phyloP scores from a whole-genome alignment of 2,113 vertebrate species.

The Isichthys henryi region DNA sequence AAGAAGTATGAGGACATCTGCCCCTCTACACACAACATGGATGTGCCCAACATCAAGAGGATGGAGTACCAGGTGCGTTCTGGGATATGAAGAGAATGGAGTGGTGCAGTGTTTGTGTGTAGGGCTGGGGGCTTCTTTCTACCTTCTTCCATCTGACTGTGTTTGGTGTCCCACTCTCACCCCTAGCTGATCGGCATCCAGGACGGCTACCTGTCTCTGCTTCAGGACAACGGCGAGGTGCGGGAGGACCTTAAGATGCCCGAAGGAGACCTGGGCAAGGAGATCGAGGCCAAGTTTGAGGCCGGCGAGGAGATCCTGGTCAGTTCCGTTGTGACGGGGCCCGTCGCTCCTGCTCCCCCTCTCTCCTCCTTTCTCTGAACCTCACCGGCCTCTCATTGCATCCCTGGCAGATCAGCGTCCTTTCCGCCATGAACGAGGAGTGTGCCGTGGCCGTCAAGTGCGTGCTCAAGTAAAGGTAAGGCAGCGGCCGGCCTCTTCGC shows the following conservation, averaged over 20 bases:
- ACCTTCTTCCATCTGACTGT: not conserved
- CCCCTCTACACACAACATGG: conserved; percentile 87
- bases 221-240: conserved; percentile 77
- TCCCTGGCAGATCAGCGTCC: conserved; percentile 71
- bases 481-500: conserved; percentile 20
- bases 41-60: conserved; percentile 83
- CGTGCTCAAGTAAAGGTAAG: conserved; percentile 77
- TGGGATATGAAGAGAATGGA: not conserved
- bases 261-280: conserved; percentile 78
- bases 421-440: conserved; percentile 80
- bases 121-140: not conserved
- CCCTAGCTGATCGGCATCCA: conserved; percentile 76
- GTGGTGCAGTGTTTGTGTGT: too few species aligned
- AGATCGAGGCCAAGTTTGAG: conserved; percentile 74
- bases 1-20: conserved; percentile 89
- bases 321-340: conserved; percentile 22
- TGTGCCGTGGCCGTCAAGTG: conserved; percentile 77
- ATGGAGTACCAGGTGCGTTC: conserved; percentile 75
- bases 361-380: not conserved
- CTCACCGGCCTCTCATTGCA: not conserved
- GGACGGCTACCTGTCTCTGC: conserved; percentile 80
- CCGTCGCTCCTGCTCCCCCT: not conserved
- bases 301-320: conserved; percentile 82
- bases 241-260: conserved; percentile 81
- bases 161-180: not conserved